Evolutionary conservation across 2,888 invertebrate genomes (phyloP), one percentile per base, ranked within the genome.

Genomic region (Strigamia maritima): DNA sequence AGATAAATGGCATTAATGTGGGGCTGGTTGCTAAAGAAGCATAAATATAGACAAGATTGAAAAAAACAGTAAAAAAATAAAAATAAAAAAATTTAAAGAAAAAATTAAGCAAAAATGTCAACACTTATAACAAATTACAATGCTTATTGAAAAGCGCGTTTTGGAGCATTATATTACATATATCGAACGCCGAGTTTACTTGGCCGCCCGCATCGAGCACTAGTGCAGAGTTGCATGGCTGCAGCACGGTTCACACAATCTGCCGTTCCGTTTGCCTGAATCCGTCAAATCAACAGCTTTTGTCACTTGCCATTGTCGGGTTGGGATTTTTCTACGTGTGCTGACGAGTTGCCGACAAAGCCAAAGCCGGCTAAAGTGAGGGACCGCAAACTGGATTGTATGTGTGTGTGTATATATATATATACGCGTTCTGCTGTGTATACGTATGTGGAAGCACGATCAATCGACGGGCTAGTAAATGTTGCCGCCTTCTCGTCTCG

Each of bases 1-100:
- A 70, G 70, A 70, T 70, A 70, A 70, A 70, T 70, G 70, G 28
- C 70, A 70, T 70, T 70, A 70, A 70, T 70, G 70, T 26, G 70
- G 70, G 70, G 14, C 28, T 26, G 70, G 24, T n/a, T 26, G 70
- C 70, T 28, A 70, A 12, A 70, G 26, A 24, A 70, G 70, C 70
- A 70, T 70, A 70, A 70, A 70, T 70, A 70, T 70, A 70, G 70
- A 28, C 70, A 54, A 22, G 7, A 22, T 19, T 8, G 19, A 49
- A 49, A 49, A 49, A 49, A 49, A n/a, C n/a, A n/a, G n/a, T n/a
- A 49, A 19, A 19, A 54, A 54, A 54, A 16, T 8, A 6, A 22
- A 54, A 19, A 14, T 12, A 19, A 49, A 49, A 54, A 22, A 54
- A 19, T 19, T 19, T 2, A 4, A 1, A 44, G 14, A 44, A 44